Conservation (phyloP, 2,113 vertebrate species). For the Salvelinus fontinalis region DNA sequence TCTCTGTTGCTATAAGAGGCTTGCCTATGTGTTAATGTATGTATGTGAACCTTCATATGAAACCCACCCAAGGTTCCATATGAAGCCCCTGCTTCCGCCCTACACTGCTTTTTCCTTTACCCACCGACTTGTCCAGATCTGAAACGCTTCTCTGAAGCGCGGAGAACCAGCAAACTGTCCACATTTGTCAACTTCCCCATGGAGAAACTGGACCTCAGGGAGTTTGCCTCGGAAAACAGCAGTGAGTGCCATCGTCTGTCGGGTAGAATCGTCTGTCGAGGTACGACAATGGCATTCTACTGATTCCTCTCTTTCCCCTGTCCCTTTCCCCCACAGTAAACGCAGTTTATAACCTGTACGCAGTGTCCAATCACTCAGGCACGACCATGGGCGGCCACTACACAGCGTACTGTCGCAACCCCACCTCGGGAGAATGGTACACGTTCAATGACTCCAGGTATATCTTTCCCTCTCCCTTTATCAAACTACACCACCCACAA, state of each 20-base stretch:
- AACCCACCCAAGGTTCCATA: too few relatives aligned
- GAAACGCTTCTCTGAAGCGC: conserved; percentile 95
- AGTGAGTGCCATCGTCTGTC: conserved; percentile 76
- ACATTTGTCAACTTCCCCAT: conserved; percentile 96
- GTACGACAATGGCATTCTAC: neutral
- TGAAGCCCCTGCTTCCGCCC: neutral
- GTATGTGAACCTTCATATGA: neutral
- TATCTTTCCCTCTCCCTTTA: neutral
- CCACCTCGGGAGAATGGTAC: conserved; percentile 90
- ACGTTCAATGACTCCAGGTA: conserved; percentile 97
- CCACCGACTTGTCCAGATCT: conserved; percentile 76
- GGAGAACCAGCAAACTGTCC: conserved; percentile 95
- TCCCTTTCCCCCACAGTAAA: conserved; percentile 76
- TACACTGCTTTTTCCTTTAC: conserved; percentile 74
- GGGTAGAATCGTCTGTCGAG: neutral
- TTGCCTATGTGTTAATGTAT: neutral
- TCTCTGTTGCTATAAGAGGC: neutral
- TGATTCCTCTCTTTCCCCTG: neutral
- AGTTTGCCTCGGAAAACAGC: conserved; percentile 92
- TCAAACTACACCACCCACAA: neutral
- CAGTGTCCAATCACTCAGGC: conserved; percentile 98
- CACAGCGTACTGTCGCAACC: conserved; percentile 94
- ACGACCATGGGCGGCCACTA: conserved; percentile 99
- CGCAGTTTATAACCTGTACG: conserved; percentile 93
- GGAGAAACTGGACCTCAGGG: conserved; percentile 93